Conservation (phyloP, 2,113 vertebrate species). For the Pheucticus melanocephalus region DNA sequence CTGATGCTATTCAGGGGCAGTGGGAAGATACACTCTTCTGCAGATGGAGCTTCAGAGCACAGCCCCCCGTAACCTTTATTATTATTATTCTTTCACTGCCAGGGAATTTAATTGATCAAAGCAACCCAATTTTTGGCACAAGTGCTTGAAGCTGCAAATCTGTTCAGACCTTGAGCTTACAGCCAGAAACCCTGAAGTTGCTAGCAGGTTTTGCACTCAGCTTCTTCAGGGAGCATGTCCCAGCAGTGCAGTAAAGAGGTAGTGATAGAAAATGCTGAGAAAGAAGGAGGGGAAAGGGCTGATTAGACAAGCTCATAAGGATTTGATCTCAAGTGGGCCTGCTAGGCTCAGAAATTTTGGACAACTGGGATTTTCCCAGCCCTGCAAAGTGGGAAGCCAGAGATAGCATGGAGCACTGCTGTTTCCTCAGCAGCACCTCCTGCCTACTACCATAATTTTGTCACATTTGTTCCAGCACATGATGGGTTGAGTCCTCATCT, state of each 20-base stretch:
- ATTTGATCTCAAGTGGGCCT: background rate
- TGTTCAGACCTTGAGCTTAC: background rate
- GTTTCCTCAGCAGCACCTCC: background rate
- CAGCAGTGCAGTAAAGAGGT: background rate
- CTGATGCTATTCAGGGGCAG: conserved; percentile 48
- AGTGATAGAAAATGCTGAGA: background rate
- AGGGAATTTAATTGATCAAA: conserved; percentile 64
- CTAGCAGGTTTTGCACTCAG: background rate
- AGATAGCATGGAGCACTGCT: background rate
- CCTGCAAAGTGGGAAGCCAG: accelerated
- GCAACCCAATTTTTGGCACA: conserved; percentile 46
- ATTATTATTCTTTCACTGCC: conserved; percentile 38
- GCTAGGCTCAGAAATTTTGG: background rate
- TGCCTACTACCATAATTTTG: accelerated
- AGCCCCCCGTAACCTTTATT: conserved; percentile 13
- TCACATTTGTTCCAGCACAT: background rate
- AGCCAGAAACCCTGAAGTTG: background rate
- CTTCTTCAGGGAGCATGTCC: background rate
- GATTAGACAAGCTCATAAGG: background rate
- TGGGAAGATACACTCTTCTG: conserved; percentile 45
- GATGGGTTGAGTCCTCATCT: accelerated
- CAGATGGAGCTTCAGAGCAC: conserved; percentile 9
- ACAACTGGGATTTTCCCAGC: background rate
- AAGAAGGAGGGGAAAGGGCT: background rate
- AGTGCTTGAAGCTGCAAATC: conserved; percentile 29